Conservation (phyloP, 2,888 invertebrate genomes). For the Eupithecia inturbata region DNA sequence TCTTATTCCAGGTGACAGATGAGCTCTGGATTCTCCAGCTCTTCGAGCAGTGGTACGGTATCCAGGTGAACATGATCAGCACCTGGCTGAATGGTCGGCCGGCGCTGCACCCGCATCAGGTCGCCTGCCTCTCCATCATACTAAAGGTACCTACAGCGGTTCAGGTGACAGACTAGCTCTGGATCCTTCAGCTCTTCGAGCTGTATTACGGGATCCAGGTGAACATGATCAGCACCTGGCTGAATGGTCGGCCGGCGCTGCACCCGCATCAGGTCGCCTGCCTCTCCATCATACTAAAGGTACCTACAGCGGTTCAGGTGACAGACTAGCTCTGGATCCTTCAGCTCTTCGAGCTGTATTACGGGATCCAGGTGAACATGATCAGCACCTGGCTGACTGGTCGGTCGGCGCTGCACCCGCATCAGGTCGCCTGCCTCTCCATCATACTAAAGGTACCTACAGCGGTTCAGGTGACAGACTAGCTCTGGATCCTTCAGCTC, state of each 20-base stretch:
- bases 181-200: too few species aligned
- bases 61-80: conserved; percentile 96
- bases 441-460: background rate
- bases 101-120: conserved; percentile 97
- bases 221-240: too few species aligned
- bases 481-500: too few species aligned
- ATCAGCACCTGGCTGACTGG: conserved; percentile 78
- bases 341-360: too few species aligned
- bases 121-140: conserved; percentile 97
- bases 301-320: background rate
- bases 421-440: conserved; percentile 94
- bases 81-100: conserved; percentile 97
- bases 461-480: too few species aligned
- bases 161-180: too few species aligned
- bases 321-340: too few species aligned
- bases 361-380: conserved; percentile 83
- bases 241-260: conserved; percentile 93
- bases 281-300: conserved; percentile 28
- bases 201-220: conserved; percentile 83
- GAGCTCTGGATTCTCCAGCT: conserved; percentile 87
- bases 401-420: conserved; percentile 96
- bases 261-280: conserved; percentile 99
- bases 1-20: conserved; percentile 77
- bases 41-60: conserved; percentile 96
- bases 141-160: conserved; percentile 87